Evolutionary conservation across 2,888 invertebrate species (phyloP).

Genomic region (Plagodis pulveraria): DNA sequence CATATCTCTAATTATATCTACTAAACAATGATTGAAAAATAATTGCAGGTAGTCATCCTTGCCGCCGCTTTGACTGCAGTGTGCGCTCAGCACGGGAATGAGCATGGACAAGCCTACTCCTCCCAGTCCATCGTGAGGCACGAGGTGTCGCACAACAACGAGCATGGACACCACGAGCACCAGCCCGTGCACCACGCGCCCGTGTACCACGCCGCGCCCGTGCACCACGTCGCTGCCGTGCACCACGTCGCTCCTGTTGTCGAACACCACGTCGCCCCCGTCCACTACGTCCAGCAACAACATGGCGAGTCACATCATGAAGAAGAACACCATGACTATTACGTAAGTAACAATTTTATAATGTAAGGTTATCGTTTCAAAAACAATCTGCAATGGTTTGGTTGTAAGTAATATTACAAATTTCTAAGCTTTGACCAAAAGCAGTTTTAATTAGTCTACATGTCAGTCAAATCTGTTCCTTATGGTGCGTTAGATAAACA

Average conservation of each 20-base stretch:
- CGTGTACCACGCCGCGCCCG: conserved; percentile 26
- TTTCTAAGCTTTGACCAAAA: no score
- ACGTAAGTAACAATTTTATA: no score
- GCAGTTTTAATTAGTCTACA: no score
- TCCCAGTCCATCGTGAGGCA: conserved; percentile 50
- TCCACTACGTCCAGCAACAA: conserved; percentile 33
- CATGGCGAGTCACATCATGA: conserved; percentile 34
- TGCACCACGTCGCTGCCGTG: conserved; percentile 33
- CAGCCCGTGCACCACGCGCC: conserved; percentile 30
- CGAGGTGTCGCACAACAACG: conserved; percentile 40
- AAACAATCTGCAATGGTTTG: no score
- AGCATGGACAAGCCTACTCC: conserved; percentile 50
- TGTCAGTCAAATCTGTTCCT: no score
- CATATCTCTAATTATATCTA: no score
- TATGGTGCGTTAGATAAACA: no score
- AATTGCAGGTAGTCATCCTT: conserved; percentile 39
- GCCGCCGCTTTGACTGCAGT: conserved; percentile 41
- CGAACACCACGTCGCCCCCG: conserved; percentile 27
- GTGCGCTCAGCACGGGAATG: conserved; percentile 46
- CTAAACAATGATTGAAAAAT: not conserved
- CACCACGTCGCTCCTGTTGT: conserved; percentile 22
- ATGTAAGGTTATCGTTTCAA: no score
- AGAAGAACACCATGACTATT: conserved; percentile 56
- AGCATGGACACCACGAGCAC: conserved; percentile 22
- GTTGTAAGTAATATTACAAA: conserved; percentile 9